These are phyloP conservation scores for Ranitomeya variabilis DNA, from an alignment of 2,113 vertebrate species.

Conservation along the genomic window DNA sequence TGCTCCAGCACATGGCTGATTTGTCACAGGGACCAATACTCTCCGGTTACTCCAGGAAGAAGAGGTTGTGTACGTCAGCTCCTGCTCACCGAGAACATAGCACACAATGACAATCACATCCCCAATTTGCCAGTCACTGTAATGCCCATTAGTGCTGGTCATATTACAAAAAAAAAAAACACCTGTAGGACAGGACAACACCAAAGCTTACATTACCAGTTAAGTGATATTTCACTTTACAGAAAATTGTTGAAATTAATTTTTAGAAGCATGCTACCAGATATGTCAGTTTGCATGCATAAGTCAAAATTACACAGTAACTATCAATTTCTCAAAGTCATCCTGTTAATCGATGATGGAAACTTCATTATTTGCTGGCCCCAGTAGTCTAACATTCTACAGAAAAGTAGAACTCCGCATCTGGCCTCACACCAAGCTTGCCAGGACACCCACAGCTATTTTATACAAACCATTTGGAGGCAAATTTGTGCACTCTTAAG, in stretches of 20 bases:
- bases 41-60: too few species aligned
- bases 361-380: not conserved
- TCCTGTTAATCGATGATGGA: not conserved
- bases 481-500: not conserved
- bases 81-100: too few species aligned
- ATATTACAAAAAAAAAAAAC: too few species aligned
- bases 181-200: too few species aligned
- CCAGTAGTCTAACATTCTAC: not conserved
- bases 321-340: not conserved
- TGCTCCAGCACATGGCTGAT: too few species aligned
- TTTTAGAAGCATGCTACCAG: not conserved
- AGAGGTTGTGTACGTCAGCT: too few species aligned
- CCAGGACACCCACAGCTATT: not conserved
- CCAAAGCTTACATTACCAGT: not conserved
- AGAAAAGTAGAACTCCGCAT: conserved; percentile 11
- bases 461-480: not conserved
- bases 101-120: too few species aligned
- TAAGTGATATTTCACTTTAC: not conserved
- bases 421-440: conserved; percentile 6
- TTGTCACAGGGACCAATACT: too few species aligned
- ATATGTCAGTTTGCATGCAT: not conserved
- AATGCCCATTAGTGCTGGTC: too few species aligned
- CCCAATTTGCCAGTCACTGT: too few species aligned
- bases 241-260: not conserved
- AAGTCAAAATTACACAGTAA: not conserved